Base-by-base conservation (phyloP, 2,113 vertebrate genomes). In the Pomatorhinus ruficollis region DNA sequence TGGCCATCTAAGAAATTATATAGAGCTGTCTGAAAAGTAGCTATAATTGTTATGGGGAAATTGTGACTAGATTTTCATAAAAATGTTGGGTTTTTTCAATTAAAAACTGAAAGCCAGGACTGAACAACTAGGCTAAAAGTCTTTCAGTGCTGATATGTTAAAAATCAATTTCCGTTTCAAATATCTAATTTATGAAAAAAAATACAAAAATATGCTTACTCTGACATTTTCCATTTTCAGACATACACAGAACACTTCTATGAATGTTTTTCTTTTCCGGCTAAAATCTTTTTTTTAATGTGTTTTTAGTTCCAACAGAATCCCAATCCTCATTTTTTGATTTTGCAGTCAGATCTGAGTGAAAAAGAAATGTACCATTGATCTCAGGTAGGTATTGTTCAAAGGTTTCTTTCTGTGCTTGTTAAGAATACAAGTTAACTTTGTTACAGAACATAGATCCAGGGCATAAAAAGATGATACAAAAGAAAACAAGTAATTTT, bases 401-500 rank as follows among this genome's bases (percentile, higher is more conserved):
- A 92, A 95, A 95, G 60, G 27, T 78, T 88, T 53, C 57, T 75
- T 78, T 59, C 45, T 79, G 47, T 2, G 2, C 78, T 83, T 85
- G 35, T 88, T 81, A 94, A 83, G 85, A 91, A 65, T 64, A 88
- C 69, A 78, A 87, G 83, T 88, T 92, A 94, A 77, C 85, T 90
- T 96, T 87, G n/a, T 89, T 81, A 27, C 63, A 79, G 91, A 93
- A 57, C 42, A 45, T 92, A 68, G 22, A 71, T 74, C 33, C 54
- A 89, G 65, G 68, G 69, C 68, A 89, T 33, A 64, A 77, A 74
- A 91, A 71, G 72, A 79, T 44, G 49, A 87, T 49, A 70, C 5
- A 69, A 96, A 87, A 77, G 50, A 95, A 97, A 90, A 81, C 45
- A 94, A 87, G 76, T 63, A 18, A 68, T 89, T 92, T 88, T 92